These are phyloP conservation scores for Aricia artaxerxes DNA, from an alignment of 2,888 invertebrate genomes.

Conservation along the genomic window DNA sequence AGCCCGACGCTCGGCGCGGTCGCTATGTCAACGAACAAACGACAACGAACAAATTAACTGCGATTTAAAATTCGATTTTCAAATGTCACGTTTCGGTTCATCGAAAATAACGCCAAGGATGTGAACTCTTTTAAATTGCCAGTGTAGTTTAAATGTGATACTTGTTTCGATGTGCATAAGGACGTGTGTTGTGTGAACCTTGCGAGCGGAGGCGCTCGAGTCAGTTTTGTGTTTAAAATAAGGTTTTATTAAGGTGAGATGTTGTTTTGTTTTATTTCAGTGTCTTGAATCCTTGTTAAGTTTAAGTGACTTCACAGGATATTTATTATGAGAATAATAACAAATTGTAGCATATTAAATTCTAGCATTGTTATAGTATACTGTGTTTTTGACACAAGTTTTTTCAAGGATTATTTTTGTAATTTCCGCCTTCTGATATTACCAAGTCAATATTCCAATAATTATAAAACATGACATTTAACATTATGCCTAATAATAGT, in stretches of 20 bases:
- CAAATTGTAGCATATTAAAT: not conserved
- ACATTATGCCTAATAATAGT: no score
- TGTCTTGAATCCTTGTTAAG: not conserved
- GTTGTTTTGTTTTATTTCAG: constrained; percentile 38
- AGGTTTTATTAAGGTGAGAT: constrained; percentile 46
- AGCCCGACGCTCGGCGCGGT: constrained; percentile 67
- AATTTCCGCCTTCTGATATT: not conserved
- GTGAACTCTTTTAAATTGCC: constrained; percentile 54
- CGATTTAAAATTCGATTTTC: constrained; percentile 36
- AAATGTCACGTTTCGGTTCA: constrained; percentile 38
- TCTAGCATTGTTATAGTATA: not conserved
- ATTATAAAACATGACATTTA: no score
- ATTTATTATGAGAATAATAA: not conserved
- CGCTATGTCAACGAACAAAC: constrained; percentile 73
- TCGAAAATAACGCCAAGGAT: constrained; percentile 56
- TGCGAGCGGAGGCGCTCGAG: constrained; percentile 48
- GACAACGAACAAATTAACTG: constrained; percentile 50
- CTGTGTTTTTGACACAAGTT: not conserved
- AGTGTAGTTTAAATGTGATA: constrained; percentile 59
- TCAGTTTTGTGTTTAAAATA: constrained; percentile 44
- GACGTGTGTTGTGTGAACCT: constrained; percentile 60
- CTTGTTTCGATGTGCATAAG: constrained; percentile 62
- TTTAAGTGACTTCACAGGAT: not conserved
- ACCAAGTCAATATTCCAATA: no score
- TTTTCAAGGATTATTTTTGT: not conserved